phyloP scores from a whole-genome alignment of 1,140 invertebrate species.

The Latrodectus geometricus region DNA sequence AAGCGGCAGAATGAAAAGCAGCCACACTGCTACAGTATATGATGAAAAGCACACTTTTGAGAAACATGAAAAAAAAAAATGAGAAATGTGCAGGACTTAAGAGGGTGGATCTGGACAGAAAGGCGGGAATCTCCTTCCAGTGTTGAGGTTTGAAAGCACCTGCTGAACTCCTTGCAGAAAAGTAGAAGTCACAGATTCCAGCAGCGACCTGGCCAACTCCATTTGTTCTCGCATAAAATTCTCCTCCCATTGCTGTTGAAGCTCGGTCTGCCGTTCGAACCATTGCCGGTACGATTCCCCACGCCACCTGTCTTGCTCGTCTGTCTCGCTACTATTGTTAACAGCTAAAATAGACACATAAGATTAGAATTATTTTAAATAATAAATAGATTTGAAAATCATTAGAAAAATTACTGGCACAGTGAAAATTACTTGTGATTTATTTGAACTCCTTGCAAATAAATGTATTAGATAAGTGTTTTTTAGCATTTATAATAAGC shows the following conservation, averaged over 20 bases:
- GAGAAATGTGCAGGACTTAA: background rate
- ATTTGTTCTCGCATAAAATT: constrained; percentile 27
- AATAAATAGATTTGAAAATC: too few species aligned
- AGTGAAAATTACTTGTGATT: too few species aligned
- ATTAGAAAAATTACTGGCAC: too few species aligned
- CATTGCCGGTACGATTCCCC: constrained; percentile 24
- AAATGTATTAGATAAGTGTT: too few species aligned
- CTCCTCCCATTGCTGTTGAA: constrained; percentile 43
- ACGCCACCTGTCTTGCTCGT: background rate
- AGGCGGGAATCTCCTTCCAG: constrained; percentile 14
- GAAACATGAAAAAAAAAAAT: background rate
- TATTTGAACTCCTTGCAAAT: too few species aligned
- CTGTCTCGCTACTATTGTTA: background rate
- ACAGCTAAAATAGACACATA: too few species aligned
- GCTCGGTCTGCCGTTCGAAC: constrained; percentile 43
- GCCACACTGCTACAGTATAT: too few species aligned
- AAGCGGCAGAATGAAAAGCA: too few species aligned
- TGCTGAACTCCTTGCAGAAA: constrained; percentile 51
- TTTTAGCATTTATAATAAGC: too few species aligned
- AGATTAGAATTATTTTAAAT: too few species aligned
- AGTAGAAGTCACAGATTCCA: constrained; percentile 47
- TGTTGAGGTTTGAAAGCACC: background rate
- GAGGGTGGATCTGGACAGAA: constrained; percentile 30
- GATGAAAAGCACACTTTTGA: too few species aligned
- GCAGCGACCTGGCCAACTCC: constrained; percentile 20